Base-by-base conservation (phyloP, 23 tunicate genomes). In the Trididemnum clinides region DNA sequence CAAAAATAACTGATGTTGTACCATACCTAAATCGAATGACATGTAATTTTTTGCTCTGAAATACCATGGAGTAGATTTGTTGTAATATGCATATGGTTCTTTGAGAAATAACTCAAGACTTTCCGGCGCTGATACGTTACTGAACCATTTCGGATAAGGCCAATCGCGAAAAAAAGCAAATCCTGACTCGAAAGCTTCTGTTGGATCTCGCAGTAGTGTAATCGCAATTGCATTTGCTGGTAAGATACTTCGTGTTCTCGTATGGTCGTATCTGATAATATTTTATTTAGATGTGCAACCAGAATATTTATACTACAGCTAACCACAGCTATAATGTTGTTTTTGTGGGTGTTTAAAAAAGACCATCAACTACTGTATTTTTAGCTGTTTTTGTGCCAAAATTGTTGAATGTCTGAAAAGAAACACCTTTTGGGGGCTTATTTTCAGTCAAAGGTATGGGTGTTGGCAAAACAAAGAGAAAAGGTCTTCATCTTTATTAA, bases 21-120 rank as follows among this genome's bases (percentile, higher is more conserved):
- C n/a, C 85, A 2, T 29, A 84, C 97, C 97, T 76, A 94, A 77
- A 69, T 94, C 98, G 35, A 89, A 94, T 3, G 90, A 64, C 97
- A 94, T 96, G 57, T 97, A 97, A 49, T 97, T 97, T 89, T 86
- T 92, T 26, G 97, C 99, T 49, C 91, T 65, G 57, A 92, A 97
- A 64, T 88, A 76, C 99, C 99, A 97, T 0, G 99, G 99, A 0
- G 99, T 97, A 31, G 93, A 81, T 3, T 25, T 71, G 81, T 92
- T 89, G 80, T 92, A 97, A 76, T 80, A 92, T 21, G 23, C 18
- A 4, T 64, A 25, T 0, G 97, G 91, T 33, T 72, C 21, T 0
- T 80, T 65, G 20, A 97, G 25, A 75, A 97, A 97, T 0, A 85
- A 6, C 0, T 59, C 34, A 28, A 97, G 77, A 34, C 51, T 65